Conservation (phyloP, 2,888 invertebrate species). For the Drosophila setosimentum region DNA sequence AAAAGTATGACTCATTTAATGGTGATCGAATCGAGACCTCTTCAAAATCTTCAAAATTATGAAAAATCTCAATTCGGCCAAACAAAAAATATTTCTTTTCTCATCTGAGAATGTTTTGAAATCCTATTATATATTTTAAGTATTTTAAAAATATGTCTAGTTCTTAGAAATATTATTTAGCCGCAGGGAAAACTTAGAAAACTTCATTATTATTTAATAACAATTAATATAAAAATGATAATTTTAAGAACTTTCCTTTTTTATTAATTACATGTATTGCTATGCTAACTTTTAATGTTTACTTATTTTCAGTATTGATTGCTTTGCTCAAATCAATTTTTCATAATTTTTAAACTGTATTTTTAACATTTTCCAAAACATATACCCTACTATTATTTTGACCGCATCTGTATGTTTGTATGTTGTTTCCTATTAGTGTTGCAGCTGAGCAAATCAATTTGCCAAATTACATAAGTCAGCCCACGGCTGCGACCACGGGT, state of each 20-base stretch:
- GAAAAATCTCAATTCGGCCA: not conserved
- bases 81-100: too few relatives aligned
- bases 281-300: not conserved
- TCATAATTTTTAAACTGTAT: not conserved
- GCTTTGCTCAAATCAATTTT: not conserved
- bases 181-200: too few relatives aligned
- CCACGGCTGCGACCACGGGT: not conserved
- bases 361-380: not conserved
- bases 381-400: not conserved
- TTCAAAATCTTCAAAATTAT: not conserved
- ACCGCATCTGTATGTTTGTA: not conserved
- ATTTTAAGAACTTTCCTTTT: not conserved
- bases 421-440: not conserved
- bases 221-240: not conserved
- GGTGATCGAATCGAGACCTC: not conserved
- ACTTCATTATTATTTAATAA: not conserved
- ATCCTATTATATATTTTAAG: not conserved
- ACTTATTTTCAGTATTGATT: not conserved
- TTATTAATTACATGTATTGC: not conserved
- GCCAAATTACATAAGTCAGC: slow-evolving; percentile 46
- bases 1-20: not conserved
- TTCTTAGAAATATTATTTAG: not conserved
- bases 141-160: not conserved
- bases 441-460: slow-evolving; percentile 50
- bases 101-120: not conserved